Evolutionary conservation across 2,113 vertebrate species (phyloP).

Genomic region (Mungos mungo): DNA sequence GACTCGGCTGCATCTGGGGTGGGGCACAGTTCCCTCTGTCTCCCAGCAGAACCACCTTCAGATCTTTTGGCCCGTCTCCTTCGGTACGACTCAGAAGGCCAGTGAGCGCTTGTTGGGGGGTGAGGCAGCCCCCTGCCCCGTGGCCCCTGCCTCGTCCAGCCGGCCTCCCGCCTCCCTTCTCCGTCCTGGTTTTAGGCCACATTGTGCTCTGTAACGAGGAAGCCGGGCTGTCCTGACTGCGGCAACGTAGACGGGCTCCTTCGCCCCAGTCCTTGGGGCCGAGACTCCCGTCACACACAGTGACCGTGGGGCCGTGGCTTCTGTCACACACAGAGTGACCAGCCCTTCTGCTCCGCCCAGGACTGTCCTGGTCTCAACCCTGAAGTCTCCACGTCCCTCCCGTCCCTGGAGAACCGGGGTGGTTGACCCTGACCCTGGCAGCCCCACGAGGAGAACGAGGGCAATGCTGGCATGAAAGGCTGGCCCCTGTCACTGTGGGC

Average conservation of each 20-base stretch:
- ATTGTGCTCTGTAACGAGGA: accelerated
- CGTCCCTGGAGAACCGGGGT: accelerated
- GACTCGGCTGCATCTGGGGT: too few species aligned
- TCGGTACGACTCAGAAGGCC: accelerated
- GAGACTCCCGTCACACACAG: accelerated
- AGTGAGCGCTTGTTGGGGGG: accelerated
- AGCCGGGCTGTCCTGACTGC: accelerated
- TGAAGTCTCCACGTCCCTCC: accelerated
- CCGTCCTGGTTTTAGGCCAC: too few species aligned
- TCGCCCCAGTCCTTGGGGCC: accelerated
- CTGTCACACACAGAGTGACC: accelerated
- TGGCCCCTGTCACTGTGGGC: accelerated
- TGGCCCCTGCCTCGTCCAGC: accelerated
- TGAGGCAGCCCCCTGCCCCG: accelerated
- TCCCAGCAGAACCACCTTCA: background rate
- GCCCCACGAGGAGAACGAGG: background rate
- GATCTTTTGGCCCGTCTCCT: background rate
- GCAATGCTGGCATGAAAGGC: accelerated
- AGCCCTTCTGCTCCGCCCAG: accelerated
- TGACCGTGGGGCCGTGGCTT: accelerated
- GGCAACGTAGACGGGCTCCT: background rate
- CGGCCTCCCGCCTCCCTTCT: accelerated
- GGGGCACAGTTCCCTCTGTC: too few species aligned
- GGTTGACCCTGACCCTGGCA: background rate
- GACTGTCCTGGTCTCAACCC: background rate